Evolutionary conservation across 2,888 invertebrate species (phyloP).

Genomic region (Tachina lurida): DNA sequence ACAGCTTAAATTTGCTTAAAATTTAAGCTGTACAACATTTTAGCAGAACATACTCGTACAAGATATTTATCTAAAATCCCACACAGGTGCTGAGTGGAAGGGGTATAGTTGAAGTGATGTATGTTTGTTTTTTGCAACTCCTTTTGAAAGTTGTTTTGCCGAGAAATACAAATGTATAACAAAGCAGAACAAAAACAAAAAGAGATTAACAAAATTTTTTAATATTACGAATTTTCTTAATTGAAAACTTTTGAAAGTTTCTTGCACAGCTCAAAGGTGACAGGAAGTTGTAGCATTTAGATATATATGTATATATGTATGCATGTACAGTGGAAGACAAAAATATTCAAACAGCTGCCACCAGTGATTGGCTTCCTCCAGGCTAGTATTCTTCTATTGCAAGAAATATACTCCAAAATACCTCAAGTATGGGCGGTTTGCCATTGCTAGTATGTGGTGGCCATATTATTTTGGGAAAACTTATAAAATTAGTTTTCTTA

Average conservation of each 20-base stretch:
- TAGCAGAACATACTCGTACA: neutral
- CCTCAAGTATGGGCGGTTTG: too few species aligned
- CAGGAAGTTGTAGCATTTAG: constrained; percentile 47
- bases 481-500: too few species aligned
- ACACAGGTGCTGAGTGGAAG: neutral
- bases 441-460: too few species aligned
- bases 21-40: constrained; percentile 9
- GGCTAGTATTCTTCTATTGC: too few species aligned
- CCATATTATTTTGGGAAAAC: too few species aligned
- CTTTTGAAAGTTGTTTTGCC: constrained; percentile 31
- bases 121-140: constrained; percentile 1
- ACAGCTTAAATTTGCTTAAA: constrained; percentile 22
- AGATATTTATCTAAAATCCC: constrained; percentile 4
- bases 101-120: constrained; percentile 14
- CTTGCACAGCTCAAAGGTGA: constrained; percentile 13
- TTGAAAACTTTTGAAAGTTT: constrained; percentile 50
- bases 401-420: too few species aligned
- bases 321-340: neutral
- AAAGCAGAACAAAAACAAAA: neutral
- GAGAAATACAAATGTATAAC: neutral
- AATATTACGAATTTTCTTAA: constrained; percentile 29
- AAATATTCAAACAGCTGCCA: neutral
- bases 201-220: constrained; percentile 31
- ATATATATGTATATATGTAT: too few species aligned
- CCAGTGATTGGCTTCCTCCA: too few species aligned